Conservation (phyloP, 1,140 invertebrate species). For the Heliothis subflexa region DNA sequence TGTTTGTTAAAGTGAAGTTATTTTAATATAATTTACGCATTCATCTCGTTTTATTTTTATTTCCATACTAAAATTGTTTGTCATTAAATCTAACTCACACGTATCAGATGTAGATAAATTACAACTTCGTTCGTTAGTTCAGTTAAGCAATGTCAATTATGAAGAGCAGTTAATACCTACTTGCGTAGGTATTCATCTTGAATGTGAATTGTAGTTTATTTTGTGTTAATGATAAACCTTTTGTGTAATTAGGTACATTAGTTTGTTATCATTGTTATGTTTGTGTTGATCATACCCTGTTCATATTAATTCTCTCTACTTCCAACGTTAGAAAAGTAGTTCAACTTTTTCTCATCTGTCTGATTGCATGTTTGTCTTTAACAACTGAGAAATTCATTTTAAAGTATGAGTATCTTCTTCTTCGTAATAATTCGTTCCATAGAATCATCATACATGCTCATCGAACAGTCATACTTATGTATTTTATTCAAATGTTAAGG, state of each 20-base stretch:
- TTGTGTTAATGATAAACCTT: too few relatives aligned
- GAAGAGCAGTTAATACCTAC: too few relatives aligned
- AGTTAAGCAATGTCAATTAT: too few relatives aligned
- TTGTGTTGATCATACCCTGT: neutral
- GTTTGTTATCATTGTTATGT: neutral
- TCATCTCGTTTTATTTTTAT: conserved; percentile 34
- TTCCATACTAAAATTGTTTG: neutral
- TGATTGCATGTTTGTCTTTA: neutral
- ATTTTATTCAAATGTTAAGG: too few relatives aligned
- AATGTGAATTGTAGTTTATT: too few relatives aligned
- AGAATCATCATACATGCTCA: too few relatives aligned
- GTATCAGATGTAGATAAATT: neutral
- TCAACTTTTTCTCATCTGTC: neutral
- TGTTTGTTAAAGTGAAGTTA: conserved; percentile 27
- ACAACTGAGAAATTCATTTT: neutral
- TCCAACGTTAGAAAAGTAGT: neutral
- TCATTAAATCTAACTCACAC: neutral
- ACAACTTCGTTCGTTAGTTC: neutral
- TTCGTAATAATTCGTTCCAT: too few relatives aligned
- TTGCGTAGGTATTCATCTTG: too few relatives aligned
- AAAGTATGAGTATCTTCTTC: too few relatives aligned
- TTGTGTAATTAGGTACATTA: neutral
- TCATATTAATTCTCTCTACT: neutral
- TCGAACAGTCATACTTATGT: too few relatives aligned
- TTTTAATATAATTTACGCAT: conserved; percentile 24